Conservation (phyloP, 2,797 vertebrate species). For the Enteromius unitaeniatus region DNA sequence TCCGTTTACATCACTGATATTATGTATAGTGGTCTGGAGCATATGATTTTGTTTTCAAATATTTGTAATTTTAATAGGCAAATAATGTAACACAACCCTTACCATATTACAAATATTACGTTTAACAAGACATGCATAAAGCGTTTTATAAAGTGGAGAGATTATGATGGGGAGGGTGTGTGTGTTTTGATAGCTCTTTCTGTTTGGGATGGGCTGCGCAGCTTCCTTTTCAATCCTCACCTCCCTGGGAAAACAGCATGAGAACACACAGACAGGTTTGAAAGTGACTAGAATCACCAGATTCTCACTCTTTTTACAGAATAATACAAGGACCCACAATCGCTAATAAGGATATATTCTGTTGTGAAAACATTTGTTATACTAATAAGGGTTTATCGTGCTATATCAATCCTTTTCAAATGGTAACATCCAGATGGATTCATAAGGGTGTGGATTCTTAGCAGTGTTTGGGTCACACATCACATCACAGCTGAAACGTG, state of each 20-base stretch:
- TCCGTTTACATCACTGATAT: not conserved
- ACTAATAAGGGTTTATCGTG: constrained; percentile 6
- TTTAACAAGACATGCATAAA: not conserved
- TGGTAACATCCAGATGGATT: constrained; percentile 36
- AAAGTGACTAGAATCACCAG: constrained; percentile 16
- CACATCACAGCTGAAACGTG: constrained; percentile 15
- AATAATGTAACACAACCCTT: not conserved
- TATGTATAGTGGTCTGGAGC: not conserved
- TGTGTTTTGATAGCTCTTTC: constrained; percentile 4
- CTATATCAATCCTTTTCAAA: constrained; percentile 38
- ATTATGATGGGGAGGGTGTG: constrained; percentile 11
- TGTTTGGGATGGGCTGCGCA: constrained; percentile 21
- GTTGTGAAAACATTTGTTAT: constrained; percentile 21
- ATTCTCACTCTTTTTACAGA: constrained; percentile 12
- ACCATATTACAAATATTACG: not conserved
- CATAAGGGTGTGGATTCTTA: not conserved
- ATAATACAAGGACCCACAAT: constrained; percentile 6
- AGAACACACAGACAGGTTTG: not conserved
- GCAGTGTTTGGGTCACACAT: constrained; percentile 16
- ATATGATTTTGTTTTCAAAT: not conserved
- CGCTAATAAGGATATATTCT: constrained; percentile 20
- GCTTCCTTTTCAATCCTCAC: constrained; percentile 36
- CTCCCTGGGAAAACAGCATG: constrained; percentile 19
- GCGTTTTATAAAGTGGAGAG: not conserved
- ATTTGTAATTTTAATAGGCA: not conserved